Conservation (phyloP, 2,888 invertebrate species). For the Netelia inedita region DNA sequence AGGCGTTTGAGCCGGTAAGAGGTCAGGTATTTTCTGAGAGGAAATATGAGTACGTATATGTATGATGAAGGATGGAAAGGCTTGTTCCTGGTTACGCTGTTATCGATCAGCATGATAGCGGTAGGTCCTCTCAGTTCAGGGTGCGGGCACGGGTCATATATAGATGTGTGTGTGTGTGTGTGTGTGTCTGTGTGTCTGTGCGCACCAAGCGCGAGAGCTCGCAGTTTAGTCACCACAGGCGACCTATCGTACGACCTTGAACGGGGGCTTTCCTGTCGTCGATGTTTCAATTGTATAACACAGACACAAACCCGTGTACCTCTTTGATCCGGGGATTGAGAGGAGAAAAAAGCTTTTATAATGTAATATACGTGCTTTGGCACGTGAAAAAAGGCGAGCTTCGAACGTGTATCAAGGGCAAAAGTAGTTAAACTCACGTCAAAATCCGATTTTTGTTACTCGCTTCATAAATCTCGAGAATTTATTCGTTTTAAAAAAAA, state of each 20-base stretch:
- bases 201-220: neutral
- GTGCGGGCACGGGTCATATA: neutral
- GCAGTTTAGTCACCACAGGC: neutral
- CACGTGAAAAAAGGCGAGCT: neutral
- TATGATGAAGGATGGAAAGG: neutral
- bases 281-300: slow-evolving; percentile 24
- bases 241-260: slow-evolving; percentile 40
- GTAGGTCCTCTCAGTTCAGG: slow-evolving; percentile 17
- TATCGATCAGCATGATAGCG: slow-evolving; percentile 52
- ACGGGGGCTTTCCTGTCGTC: slow-evolving; percentile 25
- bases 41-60: neutral
- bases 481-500: neutral
- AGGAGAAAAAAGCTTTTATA: slow-evolving; percentile 19
- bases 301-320: neutral
- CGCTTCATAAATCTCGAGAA: neutral
- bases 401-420: neutral
- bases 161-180: neutral
- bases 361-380: slow-evolving; percentile 3
- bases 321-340: slow-evolving; percentile 13
- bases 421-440: neutral
- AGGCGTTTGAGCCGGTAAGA: too few species aligned
- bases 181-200: too few species aligned
- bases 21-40: too few species aligned
- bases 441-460: neutral
- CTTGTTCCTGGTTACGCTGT: slow-evolving; percentile 40